Evolutionary conservation across 2,113 vertebrate genomes (phyloP).

Genomic region (Atrichornis clamosus): DNA sequence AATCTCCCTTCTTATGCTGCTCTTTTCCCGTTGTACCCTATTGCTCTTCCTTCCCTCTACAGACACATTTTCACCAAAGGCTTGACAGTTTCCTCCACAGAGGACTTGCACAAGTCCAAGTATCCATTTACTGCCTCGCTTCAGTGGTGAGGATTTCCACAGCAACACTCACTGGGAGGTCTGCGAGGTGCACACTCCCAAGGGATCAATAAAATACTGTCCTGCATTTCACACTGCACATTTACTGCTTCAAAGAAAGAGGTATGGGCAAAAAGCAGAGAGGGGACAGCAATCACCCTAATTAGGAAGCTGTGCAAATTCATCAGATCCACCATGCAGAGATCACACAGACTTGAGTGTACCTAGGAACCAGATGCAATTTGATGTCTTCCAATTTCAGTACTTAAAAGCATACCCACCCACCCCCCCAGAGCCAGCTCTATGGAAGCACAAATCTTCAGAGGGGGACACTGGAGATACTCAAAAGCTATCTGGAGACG

Average conservation of each 20-base stretch:
- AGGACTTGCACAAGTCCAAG: neutral
- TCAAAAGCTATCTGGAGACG: neutral
- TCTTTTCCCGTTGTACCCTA: neutral
- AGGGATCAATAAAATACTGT: neutral
- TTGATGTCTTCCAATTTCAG: neutral
- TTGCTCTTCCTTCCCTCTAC: neutral
- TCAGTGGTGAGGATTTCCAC: neutral
- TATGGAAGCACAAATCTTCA: neutral
- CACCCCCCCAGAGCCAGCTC: neutral
- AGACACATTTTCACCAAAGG: neutral
- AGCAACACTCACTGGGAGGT: neutral
- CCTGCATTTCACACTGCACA: neutral
- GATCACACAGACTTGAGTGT: neutral
- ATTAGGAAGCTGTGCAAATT: neutral
- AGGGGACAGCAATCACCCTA: neutral
- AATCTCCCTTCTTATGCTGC: neutral
- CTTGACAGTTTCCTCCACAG: neutral
- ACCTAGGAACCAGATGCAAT: neutral
- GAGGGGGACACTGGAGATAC: neutral
- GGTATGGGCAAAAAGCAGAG: neutral
- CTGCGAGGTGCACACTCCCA: neutral
- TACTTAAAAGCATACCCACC: neutral
- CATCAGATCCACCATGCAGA: neutral
- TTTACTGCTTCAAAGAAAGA: neutral
- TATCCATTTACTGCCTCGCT: neutral